Evolutionary conservation across 2,113 vertebrate species (phyloP), one percentile per base, ranked within the genome.

Genomic region (Tautogolabrus adspersus): DNA sequence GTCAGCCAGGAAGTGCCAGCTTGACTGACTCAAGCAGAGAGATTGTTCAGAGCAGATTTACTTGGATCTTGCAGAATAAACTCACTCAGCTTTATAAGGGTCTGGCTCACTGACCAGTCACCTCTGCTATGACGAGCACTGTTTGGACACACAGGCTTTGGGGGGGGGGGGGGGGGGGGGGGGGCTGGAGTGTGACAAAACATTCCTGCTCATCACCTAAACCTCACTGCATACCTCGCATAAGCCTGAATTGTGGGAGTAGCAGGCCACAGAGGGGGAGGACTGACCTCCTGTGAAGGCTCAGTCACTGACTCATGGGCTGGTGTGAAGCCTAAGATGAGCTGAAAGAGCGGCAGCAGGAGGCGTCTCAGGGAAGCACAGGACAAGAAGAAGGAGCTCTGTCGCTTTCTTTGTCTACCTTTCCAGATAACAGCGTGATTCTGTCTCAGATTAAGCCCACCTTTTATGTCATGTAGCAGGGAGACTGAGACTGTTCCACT

Each of bases 121-220:
- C 79, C 73, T 88, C 74, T 49, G 61, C 73, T 66, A 52, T 69
- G 83, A 88, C 7, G 40, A 59, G 58, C 19, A 15, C 37, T 79
- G 59, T 92, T 90, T 85, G 81, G 72, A 84, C 56, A 26, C 56
- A 30, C 30, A 23, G 40, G 37, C 61, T 5, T 8, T 23, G 22
- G 57, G 22, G 54, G 61, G 69, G 66, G 34, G 22, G 57, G 22
- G 54, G 61, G 69, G 66, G n/a, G n/a, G 34, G 22, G 57, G 22
- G 54, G 61, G 69, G 66, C 51, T 16, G 72, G 75, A 88, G 81
- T 82, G 83, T 81, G 84, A 88, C 87, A 85, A 91, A 89, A 89
- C 89, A 89, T 87, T 89, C 90, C 86, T 83, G 74, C 69, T 72
- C 65, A 52, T 90, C 84, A 82, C 79, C 78, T 79, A 83, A 88